Base-by-base conservation (phyloP, 1,140 invertebrate species). In the Nymphalis io region DNA sequence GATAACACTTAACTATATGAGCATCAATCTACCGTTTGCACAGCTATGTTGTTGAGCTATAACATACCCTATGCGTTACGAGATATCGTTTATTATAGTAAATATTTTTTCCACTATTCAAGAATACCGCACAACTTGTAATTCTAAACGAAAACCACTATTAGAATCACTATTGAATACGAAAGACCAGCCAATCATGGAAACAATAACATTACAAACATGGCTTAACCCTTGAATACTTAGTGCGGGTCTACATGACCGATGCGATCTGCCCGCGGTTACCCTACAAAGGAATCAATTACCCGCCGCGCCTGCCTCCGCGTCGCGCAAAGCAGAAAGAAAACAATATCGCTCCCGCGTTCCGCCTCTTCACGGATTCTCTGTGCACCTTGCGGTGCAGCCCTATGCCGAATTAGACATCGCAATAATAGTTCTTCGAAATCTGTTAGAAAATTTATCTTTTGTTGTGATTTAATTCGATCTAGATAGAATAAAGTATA, bases 241-340 rank as follows among this genome's bases (percentile, higher is more conserved):
- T 21, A 40, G 58, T 39, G 57, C 48, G 61, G 58, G 57, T 57
- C 68, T 38, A 27, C 68, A 68, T 58, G 70, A 74, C 72, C 75
- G 79, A 80, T 80, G 83, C 78, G 84, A 86, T 80, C 83, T 80
- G 78, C 57, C 76, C 81, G 81, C 79, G 78, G 78, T 82, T 83
- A 79, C 51, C 40, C 57, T 72, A 87, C 85, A 87, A 85, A 87
- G 77, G 83, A 85, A 85, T 83, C 83, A 85, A 84, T 87, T 87
- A 84, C 70, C 63, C 60, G 58, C 58, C 65, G 73, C 74, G 75
- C 68, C 53, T 65, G 58, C 53, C 38, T 33, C 42, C 23, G 58
- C 23, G 58, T 15, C 60, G 64, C 72, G 69, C 74, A 74, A 78
- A 75, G 75, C 76, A 78, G 73, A 80, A 81, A 79, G 79, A 81